phyloP scores from a whole-genome alignment of 2,113 vertebrate genomes.

The Calidris pugnax region DNA sequence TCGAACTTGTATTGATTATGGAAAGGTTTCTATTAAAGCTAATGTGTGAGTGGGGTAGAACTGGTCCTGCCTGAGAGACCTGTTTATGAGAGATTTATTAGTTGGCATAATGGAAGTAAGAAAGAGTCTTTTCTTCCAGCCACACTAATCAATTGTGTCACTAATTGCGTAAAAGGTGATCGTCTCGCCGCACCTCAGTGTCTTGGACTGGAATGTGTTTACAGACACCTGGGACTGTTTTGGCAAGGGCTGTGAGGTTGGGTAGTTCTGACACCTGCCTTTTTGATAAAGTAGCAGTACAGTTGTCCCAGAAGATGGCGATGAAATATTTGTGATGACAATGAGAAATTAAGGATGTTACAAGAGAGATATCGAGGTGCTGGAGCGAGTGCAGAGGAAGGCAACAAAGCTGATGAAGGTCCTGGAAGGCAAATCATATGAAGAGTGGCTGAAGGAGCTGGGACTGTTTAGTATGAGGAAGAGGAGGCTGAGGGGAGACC shows the following conservation, averaged over 20 bases:
- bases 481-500: too few species aligned
- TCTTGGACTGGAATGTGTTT: neutral
- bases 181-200: neutral
- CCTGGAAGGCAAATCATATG: too few species aligned
- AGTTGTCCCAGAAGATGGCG: neutral
- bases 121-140: neutral
- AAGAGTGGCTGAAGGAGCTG: too few species aligned
- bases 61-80: neutral
- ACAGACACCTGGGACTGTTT: neutral
- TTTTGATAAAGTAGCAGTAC: neutral
- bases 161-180: neutral
- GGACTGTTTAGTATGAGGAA: too few species aligned
- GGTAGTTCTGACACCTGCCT: neutral
- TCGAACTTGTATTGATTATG: neutral
- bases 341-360: neutral
- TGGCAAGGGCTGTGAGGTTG: neutral
- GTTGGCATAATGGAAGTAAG: neutral
- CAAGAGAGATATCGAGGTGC: too few species aligned
- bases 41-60: neutral
- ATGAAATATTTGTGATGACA: neutral
- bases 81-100: neutral
- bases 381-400: too few species aligned
- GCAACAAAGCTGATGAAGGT: too few species aligned
- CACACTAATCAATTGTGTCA: neutral
- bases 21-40: neutral